A percentile compares a stretch with the other conserved stretches of the same genome.
Evolutionary conservation across 2,888 invertebrate species (phyloP).

Genomic region (Gastracanthus pulcherrimus): DNA sequence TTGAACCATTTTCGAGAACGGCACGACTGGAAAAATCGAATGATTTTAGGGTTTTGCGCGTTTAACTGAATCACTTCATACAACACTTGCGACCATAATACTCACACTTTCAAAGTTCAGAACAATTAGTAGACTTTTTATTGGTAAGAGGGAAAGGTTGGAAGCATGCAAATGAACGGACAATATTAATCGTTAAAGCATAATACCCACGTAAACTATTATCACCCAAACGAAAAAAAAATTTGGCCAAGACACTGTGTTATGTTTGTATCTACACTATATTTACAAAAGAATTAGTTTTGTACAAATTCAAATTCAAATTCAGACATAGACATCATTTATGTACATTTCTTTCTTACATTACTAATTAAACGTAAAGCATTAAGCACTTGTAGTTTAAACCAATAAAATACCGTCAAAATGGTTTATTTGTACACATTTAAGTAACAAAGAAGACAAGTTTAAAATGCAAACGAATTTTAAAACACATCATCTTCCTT

Average conservation of each 20-base stretch:
- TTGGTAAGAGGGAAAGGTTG: neutral
- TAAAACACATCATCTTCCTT: too few relatives aligned
- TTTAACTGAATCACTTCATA: too few relatives aligned
- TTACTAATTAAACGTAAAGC: too few relatives aligned
- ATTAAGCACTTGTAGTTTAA: too few relatives aligned
- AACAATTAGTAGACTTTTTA: neutral
- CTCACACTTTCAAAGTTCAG: neutral
- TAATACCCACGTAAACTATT: neutral
- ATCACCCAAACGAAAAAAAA: neutral
- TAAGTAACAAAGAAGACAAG: too few relatives aligned
- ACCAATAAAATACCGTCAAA: too few relatives aligned
- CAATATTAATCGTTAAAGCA: neutral
- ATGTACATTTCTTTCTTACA: too few relatives aligned
- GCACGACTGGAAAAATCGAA: constrained; percentile 35
- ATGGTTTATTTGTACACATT: too few relatives aligned
- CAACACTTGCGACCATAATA: neutral
- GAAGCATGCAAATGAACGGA: neutral
- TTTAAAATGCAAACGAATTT: too few relatives aligned
- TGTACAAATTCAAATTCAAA: neutral
- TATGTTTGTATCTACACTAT: neutral
- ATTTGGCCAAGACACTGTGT: neutral
- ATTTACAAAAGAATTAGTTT: neutral
- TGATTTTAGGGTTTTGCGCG: neutral
- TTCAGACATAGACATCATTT: too few relatives aligned
- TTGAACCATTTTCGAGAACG: constrained; percentile 54